Evolutionary conservation across 2,888 invertebrate genomes (phyloP).

Genomic region (Nephrotoma flavescens): DNA sequence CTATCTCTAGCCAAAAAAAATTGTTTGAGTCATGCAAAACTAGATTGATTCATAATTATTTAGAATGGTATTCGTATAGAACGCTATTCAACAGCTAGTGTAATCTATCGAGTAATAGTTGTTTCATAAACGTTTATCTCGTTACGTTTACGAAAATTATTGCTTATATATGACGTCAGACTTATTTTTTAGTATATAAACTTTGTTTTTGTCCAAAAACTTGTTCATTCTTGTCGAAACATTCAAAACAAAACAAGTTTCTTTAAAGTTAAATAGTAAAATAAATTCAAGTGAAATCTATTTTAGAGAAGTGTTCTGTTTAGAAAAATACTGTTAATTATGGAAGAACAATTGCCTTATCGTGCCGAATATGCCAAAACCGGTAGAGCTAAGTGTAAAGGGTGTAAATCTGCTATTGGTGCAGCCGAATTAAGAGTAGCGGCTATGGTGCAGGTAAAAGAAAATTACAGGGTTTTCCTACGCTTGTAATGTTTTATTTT

Average conservation of each 20-base stretch:
- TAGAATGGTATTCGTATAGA: too few species aligned
- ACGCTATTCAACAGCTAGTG: too few species aligned
- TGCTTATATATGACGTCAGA: not conserved
- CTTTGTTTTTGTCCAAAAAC: not conserved
- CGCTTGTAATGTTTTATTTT: too few species aligned
- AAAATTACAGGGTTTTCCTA: too few species aligned
- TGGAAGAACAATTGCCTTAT: constrained; percentile 49
- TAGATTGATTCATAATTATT: not conserved
- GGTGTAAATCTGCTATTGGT: constrained; percentile 61
- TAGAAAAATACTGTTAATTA: not conserved
- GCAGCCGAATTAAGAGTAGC: constrained; percentile 68
- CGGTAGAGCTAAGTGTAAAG: constrained; percentile 66
- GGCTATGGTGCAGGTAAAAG: constrained; percentile 70
- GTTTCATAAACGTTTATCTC: not conserved
- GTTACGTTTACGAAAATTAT: not conserved
- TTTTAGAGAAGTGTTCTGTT: not conserved
- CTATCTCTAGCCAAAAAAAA: not conserved
- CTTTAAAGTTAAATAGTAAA: too few species aligned
- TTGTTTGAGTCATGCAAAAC: not conserved
- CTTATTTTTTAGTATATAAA: not conserved
- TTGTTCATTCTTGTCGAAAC: not conserved
- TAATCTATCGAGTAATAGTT: not conserved
- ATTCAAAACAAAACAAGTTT: not conserved
- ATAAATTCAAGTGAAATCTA: not conserved
- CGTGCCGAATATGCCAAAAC: constrained; percentile 83